A percentile compares a stretch with the other conserved stretches of the same genome.
Conservation (phyloP, 2,797 vertebrate genomes). For the Gobio occitaniae region DNA sequence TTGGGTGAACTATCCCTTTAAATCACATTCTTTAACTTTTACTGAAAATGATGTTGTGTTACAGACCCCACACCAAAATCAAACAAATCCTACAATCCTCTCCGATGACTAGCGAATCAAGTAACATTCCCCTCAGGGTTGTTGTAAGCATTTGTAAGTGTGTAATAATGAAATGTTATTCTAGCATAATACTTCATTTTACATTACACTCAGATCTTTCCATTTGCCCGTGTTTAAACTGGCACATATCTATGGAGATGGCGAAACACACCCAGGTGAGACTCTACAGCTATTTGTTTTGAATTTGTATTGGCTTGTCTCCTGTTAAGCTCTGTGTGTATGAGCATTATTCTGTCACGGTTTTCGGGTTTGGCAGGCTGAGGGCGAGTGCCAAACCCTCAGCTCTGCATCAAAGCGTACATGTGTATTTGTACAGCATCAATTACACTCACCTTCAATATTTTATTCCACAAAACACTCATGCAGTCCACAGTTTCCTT, state of each 20-base stretch:
- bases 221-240: conserved; percentile 13
- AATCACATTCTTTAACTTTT: neutral
- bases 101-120: neutral
- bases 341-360: conserved; percentile 10
- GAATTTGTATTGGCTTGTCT: conserved; percentile 43
- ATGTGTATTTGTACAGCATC: conserved; percentile 48
- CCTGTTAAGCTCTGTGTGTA: neutral
- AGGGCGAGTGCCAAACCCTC: conserved; percentile 11
- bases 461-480: conserved; percentile 1
- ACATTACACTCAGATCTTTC: neutral
- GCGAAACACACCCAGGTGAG: conserved; percentile 23
- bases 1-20: neutral
- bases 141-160: conserved; percentile 1
- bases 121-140: neutral
- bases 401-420: neutral
- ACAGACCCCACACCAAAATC: conserved; percentile 4
- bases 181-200: conserved; percentile 17
- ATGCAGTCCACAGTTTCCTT: conserved; percentile 25
- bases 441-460: conserved; percentile 45
- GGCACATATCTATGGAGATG: neutral
- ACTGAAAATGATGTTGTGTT: neutral
- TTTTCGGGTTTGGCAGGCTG: conserved; percentile 43
- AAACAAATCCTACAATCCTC: conserved; percentile 15
- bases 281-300: conserved; percentile 14
- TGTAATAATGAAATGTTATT: conserved; percentile 23